Conservation (phyloP, 2,113 vertebrate species). For the Vireo altiloquus region DNA sequence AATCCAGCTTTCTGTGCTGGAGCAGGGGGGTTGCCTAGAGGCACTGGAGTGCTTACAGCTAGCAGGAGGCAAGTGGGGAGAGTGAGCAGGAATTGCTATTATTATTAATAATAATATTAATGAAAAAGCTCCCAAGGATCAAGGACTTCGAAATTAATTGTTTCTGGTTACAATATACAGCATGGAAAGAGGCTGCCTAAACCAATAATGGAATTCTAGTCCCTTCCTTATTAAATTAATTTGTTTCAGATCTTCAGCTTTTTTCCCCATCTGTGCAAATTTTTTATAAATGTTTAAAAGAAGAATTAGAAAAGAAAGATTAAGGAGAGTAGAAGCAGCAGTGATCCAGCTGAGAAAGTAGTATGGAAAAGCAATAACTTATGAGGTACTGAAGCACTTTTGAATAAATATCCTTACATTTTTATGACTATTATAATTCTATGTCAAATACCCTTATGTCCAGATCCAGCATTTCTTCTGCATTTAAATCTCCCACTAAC, state of each 20-base stretch:
- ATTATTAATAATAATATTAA: slow-evolving; percentile 42
- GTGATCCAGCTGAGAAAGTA: background rate
- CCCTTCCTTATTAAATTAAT: slow-evolving; percentile 48
- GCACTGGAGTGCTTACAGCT: background rate
- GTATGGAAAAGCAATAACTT: background rate
- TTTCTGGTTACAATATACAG: slow-evolving; percentile 37
- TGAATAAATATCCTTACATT: slow-evolving; percentile 34
- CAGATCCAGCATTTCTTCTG: slow-evolving; percentile 4
- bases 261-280: slow-evolving; percentile 2
- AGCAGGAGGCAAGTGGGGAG: background rate
- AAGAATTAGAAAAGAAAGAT: slow-evolving; percentile 39
- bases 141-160: slow-evolving; percentile 54
- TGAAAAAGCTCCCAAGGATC: slow-evolving; percentile 36
- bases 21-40: background rate
- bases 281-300: slow-evolving; percentile 38
- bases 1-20: background rate
- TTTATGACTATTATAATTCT: slow-evolving; percentile 9
- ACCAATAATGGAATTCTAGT: slow-evolving; percentile 33
- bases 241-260: slow-evolving; percentile 32
- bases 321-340: background rate
- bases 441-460: background rate
- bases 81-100: background rate
- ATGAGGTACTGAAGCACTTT: background rate
- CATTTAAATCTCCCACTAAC: slow-evolving; percentile 30
- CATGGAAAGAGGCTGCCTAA: slow-evolving; percentile 38